These are phyloP conservation scores for Drosophila albomicans DNA, from an alignment of 1,140 invertebrate genomes.

Conservation along the genomic window DNA sequence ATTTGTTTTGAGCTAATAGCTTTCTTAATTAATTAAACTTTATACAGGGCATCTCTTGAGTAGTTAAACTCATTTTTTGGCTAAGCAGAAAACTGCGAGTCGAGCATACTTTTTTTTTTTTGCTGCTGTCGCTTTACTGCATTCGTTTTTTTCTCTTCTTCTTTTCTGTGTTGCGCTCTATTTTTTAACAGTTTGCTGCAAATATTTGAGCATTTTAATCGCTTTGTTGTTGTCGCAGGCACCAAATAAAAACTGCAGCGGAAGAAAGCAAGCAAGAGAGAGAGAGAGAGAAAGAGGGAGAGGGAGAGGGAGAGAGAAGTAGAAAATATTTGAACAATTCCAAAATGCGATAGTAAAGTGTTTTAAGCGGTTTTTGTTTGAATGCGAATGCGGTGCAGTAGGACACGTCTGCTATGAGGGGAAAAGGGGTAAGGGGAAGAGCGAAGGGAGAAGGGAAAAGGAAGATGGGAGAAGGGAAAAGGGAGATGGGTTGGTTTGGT, in stretches of 20 bases:
- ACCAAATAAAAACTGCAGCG: constrained; percentile 5
- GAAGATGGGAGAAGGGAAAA: not conserved
- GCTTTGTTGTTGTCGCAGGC: constrained; percentile 63
- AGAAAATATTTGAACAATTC: constrained; percentile 82
- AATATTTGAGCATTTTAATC: constrained; percentile 82
- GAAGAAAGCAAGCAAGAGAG: not conserved
- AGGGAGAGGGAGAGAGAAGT: not conserved
- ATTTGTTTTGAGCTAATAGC: too few relatives aligned
- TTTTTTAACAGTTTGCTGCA: constrained; percentile 54
- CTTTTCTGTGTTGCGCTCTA: not conserved
- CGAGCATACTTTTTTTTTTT: not conserved
- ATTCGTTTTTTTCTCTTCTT: constrained; percentile 1
- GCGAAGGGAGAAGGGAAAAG: not conserved
- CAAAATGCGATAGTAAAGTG: constrained; percentile 84
- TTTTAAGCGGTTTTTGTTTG: constrained; percentile 83
- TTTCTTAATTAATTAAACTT: too few relatives aligned
- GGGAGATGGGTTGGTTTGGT: not conserved
- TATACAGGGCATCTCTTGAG: too few relatives aligned
- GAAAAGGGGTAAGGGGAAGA: not conserved
- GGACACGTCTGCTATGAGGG: not conserved
- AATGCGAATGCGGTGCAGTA: constrained; percentile 49
- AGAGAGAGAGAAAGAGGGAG: not conserved
- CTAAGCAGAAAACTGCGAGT: not conserved
- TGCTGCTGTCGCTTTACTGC: constrained; percentile 18
- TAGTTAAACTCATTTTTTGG: not conserved